Conservation (phyloP, 2,888 invertebrate species). For the Endomychus coccineus region DNA sequence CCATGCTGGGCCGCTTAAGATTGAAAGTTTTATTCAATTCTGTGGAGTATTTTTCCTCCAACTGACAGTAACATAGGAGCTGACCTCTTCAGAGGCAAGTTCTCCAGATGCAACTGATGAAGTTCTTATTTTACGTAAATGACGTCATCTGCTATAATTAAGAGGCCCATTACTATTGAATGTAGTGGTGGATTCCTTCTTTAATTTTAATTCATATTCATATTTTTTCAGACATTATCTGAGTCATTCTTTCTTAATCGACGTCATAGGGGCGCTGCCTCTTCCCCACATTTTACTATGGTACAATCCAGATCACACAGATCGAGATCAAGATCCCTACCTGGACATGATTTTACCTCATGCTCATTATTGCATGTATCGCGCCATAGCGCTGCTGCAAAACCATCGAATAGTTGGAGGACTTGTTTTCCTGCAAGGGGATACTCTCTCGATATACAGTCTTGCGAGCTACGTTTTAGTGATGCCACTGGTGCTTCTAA, state of each 20-base stretch:
- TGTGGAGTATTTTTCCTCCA: too few relatives aligned
- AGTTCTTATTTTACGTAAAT: too few relatives aligned
- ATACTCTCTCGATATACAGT: conserved; percentile 5
- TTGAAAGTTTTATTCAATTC: too few relatives aligned
- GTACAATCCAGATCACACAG: not conserved
- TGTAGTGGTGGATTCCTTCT: too few relatives aligned
- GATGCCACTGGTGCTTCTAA: conserved; percentile 3
- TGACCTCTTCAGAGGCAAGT: too few relatives aligned
- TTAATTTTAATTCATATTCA: too few relatives aligned
- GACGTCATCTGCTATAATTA: too few relatives aligned
- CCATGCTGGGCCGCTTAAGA: too few relatives aligned
- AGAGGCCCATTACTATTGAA: too few relatives aligned
- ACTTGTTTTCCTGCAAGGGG: conserved; percentile 6
- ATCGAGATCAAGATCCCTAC: conserved; percentile 2
- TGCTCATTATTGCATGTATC: conserved; percentile 5
- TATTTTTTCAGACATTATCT: conserved; percentile 13
- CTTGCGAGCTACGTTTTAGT: conserved; percentile 5
- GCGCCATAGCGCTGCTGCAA: conserved; percentile 4
- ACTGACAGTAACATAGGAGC: too few relatives aligned
- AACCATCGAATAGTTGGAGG: conserved; percentile 7
- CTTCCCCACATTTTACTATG: conserved; percentile 6
- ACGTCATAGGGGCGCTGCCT: conserved; percentile 8
- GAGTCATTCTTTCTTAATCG: conserved; percentile 8
- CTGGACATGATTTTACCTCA: conserved; percentile 1
- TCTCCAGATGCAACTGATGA: too few relatives aligned